Evolutionary conservation across 2,888 invertebrate genomes (phyloP).

Genomic region (Eupithecia subumbrata): DNA sequence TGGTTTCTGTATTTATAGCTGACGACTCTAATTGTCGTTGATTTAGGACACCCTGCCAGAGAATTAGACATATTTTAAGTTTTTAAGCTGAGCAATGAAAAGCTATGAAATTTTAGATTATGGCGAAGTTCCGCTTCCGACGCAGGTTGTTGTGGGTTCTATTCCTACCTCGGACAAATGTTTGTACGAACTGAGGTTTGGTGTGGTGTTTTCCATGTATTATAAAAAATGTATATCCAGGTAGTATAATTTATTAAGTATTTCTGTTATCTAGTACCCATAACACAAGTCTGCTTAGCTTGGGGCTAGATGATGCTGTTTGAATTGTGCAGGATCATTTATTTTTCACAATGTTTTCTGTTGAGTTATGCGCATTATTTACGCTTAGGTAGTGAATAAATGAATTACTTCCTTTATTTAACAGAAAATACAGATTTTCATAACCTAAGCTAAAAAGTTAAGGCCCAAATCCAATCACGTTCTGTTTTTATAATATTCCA

Average conservation of each 20-base stretch:
- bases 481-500: conserved; percentile 28
- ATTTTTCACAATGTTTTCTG: background rate
- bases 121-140: no score
- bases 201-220: no score
- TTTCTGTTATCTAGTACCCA: no score
- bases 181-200: no score
- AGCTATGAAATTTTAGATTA: background rate
- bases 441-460: conserved; percentile 13
- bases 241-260: no score
- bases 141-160: no score
- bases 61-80: background rate
- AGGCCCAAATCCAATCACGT: conserved; percentile 31
- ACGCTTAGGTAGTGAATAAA: background rate
- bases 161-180: no score
- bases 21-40: background rate
- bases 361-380: background rate
- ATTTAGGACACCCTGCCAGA: background rate
- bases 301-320: no score
- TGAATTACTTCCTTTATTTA: background rate
- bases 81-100: background rate
- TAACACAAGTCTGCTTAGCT: no score
- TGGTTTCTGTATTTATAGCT: background rate
- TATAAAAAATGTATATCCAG: no score
- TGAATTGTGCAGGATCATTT: no score
- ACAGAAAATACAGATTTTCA: conserved; percentile 7